Conservation (phyloP, 2,113 vertebrate genomes). For the Oryzias javanicus region DNA sequence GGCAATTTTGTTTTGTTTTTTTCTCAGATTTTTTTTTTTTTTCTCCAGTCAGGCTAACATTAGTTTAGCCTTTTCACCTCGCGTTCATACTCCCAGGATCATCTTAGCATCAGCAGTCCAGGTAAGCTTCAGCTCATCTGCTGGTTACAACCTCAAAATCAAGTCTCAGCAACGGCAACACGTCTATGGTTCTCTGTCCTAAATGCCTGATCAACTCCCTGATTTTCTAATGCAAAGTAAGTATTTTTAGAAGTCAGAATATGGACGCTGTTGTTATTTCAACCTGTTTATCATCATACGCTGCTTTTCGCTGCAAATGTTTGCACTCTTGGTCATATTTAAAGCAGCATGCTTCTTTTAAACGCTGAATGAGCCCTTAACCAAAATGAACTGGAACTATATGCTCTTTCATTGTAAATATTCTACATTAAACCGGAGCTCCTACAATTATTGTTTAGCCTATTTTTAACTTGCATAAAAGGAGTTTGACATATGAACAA, state of each 20-base stretch:
- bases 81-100: conserved; percentile 41
- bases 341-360: conserved; percentile 20
- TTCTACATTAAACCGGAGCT: too few relatives aligned
- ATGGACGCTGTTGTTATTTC: conserved; percentile 7
- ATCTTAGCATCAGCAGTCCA: conserved; percentile 28
- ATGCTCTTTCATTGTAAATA: too few relatives aligned
- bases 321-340: conserved; percentile 31
- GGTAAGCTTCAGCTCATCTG: conserved; percentile 37
- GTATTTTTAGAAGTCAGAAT: conserved; percentile 44
- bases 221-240: conserved; percentile 51
- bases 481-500: too few relatives aligned
- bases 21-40: conserved; percentile 43
- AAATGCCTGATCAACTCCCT: conserved; percentile 34
- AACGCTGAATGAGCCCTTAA: conserved; percentile 10
- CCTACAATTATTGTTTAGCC: too few relatives aligned
- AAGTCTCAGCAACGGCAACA: conserved; percentile 30
- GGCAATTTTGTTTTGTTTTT: conserved; percentile 48
- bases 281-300: conserved; percentile 6
- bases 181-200: conserved; percentile 16
- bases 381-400: too few relatives aligned
- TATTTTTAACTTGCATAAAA: too few relatives aligned
- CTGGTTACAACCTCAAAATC: conserved; percentile 32
- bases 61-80: conserved; percentile 36
- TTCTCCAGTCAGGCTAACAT: conserved; percentile 10
- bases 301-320: conserved; percentile 48